These are phyloP conservation scores for Epinephelus malabaricus DNA, from an alignment of 2,797 vertebrate genomes.

Conservation along the genomic window DNA sequence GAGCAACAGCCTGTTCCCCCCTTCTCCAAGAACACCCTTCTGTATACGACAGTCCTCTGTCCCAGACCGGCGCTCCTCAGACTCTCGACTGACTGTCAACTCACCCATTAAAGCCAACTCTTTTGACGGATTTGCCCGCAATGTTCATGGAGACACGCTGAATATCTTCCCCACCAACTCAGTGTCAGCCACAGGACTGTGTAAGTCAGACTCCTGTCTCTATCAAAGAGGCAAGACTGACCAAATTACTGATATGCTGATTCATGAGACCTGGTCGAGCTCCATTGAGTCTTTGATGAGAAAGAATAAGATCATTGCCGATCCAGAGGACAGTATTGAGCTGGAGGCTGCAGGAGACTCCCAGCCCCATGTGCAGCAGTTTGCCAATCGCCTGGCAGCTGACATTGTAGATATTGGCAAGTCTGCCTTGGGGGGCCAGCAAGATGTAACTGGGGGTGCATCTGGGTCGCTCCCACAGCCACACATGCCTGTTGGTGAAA, in stretches of 20 bases:
- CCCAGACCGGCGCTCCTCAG: slow-evolving; percentile 91
- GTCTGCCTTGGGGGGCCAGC: slow-evolving; percentile 83
- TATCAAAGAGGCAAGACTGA: slow-evolving; percentile 92
- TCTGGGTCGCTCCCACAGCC: slow-evolving; percentile 58
- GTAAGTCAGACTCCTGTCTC: slow-evolving; percentile 97
- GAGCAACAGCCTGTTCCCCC: slow-evolving; percentile 89
- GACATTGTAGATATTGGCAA: slow-evolving; percentile 90
- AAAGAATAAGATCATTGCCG: slow-evolving; percentile 96
- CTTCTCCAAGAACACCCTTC: slow-evolving; percentile 88
- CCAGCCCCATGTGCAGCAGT: slow-evolving; percentile 87
- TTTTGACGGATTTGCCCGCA: slow-evolving; percentile 93
- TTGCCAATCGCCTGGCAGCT: slow-evolving; percentile 88
- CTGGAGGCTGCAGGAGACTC: slow-evolving; percentile 82
- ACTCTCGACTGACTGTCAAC: slow-evolving; percentile 91
- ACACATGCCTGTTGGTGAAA: slow-evolving; percentile 79
- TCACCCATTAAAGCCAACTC: slow-evolving; percentile 96
- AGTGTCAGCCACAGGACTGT: slow-evolving; percentile 89
- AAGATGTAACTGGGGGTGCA: slow-evolving; percentile 78
- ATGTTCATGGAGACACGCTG: slow-evolving; percentile 88
- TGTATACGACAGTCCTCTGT: slow-evolving; percentile 95
- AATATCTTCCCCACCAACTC: slow-evolving; percentile 87
- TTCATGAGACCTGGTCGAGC: slow-evolving; percentile 96
- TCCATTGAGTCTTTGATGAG: slow-evolving; percentile 98
- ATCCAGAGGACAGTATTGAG: slow-evolving; percentile 85
- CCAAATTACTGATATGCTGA: slow-evolving; percentile 95